Conservation (phyloP, 2,797 vertebrate genomes). For the Sitta carolinensis region DNA sequence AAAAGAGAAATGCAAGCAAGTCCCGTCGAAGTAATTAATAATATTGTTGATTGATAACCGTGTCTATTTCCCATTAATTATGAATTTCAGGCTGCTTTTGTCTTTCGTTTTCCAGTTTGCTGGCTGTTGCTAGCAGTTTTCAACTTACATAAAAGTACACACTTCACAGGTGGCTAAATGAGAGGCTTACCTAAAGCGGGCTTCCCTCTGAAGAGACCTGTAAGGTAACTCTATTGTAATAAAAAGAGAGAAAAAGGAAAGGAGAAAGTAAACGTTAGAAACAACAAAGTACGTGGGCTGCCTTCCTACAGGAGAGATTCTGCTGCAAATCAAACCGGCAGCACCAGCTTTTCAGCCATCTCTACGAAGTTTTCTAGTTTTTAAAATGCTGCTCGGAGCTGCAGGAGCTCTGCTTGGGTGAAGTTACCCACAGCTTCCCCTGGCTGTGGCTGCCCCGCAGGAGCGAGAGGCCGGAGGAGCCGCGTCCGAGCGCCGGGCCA, state of each 20-base stretch:
- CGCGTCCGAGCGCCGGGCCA: neutral
- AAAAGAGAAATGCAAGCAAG: neutral
- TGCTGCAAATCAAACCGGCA: neutral
- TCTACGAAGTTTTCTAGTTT: accelerated
- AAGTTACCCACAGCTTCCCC: accelerated
- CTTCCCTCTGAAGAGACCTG: neutral
- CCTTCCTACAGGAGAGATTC: neutral
- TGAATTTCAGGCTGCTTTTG: neutral
- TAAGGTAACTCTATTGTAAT: neutral
- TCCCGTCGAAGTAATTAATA: neutral
- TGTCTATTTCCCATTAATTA: neutral
- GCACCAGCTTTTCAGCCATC: neutral
- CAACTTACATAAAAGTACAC: neutral
- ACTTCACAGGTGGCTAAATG: neutral
- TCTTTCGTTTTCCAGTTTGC: neutral
- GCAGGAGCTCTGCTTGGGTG: accelerated
- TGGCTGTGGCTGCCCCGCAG: neutral
- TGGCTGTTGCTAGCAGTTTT: neutral
- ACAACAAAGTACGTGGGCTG: neutral
- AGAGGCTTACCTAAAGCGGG: neutral
- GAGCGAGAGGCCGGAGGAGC: accelerated
- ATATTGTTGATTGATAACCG: neutral
- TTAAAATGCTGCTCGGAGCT: accelerated
- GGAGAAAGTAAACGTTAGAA: neutral
- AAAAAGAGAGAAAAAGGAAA: neutral